Evolutionary conservation across 2,888 invertebrate genomes (phyloP), one percentile per base, ranked within the genome.

Genomic region (Hipparchia semele): DNA sequence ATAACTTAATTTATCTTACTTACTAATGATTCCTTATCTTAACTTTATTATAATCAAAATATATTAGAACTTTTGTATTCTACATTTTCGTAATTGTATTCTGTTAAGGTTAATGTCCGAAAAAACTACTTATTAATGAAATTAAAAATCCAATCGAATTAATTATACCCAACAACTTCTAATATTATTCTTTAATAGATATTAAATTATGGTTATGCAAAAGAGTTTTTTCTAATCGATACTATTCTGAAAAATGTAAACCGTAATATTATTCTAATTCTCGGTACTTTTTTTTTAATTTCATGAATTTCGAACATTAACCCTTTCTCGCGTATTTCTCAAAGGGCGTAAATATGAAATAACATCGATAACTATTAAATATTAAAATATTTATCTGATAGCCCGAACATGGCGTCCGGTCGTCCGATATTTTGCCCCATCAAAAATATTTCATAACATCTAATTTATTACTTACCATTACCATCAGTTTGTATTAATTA

Each of bases 311-410:
- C 68, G 68, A 71, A 75, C 73, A 73, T 59, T 75, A 77, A 77
- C 73, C 46, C 62, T 49, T 73, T 9, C 8, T 23, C 65, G 49
- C 33, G 23, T 70, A 72, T 65, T 67, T 64, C 70, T 68, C 71
- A 73, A 73, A 75, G 68, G 56, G 73, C 49, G 1, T 49, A 8
- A 71, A 75, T 56, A 76, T 60, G 62, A 70, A 75, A 76, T 71
- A 75, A 72, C 62, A 73, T 73, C 68, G 70, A 75, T 73, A 58
- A 70, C 69, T 75, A 71, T 68, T 71, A 64, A 68, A 72, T 79
- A 78, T 74, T 78, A 79, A 79, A 79, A 79, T 79, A 79, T 77
- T 49, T 61, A 74, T 78, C 75, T 79, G 73, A 77, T 76, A 75
- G 74, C 74, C 71, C 66, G 71, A 72, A 69, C 76, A 59, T 72